Evolutionary conservation across 2,113 vertebrate species (phyloP).

Genomic region (Brachypteracias leptosomus): DNA sequence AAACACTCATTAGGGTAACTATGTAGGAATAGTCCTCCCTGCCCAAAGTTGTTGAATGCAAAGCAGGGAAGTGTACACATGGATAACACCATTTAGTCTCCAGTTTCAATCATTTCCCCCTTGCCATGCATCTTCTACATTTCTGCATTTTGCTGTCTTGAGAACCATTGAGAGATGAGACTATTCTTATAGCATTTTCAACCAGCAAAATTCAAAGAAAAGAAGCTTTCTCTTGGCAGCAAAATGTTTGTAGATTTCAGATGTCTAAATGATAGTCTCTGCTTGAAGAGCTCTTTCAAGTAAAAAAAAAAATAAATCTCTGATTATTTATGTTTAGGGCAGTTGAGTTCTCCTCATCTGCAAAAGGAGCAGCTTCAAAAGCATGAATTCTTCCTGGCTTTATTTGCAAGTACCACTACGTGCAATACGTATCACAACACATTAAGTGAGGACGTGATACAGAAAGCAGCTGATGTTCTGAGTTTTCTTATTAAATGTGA

Average conservation of each 20-base stretch:
- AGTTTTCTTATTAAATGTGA: neutral
- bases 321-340: too few species aligned
- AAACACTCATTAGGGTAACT: neutral
- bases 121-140: neutral
- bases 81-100: neutral
- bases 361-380: neutral
- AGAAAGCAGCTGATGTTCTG: neutral
- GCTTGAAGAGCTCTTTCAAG: neutral
- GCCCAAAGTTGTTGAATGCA: neutral
- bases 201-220: neutral
- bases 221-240: neutral
- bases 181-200: neutral
- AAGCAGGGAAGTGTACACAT: fast-evolving
- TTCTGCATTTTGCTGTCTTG: neutral
- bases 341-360: neutral
- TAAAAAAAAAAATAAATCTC: too few species aligned
- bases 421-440: neutral
- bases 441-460: neutral
- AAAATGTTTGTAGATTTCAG: neutral
- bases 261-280: neutral
- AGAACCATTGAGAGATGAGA: neutral
- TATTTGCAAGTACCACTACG: neutral
- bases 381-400: neutral
- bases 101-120: neutral
- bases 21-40: neutral